A percentile compares a stretch with the other conserved stretches of the same genome.
These are phyloP conservation scores for Macaria liturata DNA, from an alignment of 2,888 invertebrate genomes.

Conservation along the genomic window DNA sequence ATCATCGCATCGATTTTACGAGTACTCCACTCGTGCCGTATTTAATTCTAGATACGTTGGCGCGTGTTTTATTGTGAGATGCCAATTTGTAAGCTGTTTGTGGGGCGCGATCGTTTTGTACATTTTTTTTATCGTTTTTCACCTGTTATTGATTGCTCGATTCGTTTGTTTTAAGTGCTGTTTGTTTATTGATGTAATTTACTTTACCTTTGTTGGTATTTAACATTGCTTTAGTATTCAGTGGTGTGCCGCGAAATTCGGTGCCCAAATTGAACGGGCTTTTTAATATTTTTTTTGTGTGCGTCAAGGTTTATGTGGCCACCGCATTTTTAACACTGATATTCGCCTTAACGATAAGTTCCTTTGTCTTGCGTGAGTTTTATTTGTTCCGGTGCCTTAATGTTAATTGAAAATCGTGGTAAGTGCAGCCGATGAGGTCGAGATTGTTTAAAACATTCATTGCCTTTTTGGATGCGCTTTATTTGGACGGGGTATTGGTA, in stretches of 20 bases:
- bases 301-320: conserved; percentile 45
- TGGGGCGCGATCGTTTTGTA: conserved; percentile 37
- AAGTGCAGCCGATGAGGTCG: conserved; percentile 51
- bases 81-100: conserved; percentile 56
- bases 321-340: conserved; percentile 46
- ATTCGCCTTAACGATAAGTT: conserved; percentile 57
- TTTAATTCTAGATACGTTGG: conserved; percentile 57
- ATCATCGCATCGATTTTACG: conserved; percentile 64
- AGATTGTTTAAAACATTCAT: conserved; percentile 41
- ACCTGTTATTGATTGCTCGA: conserved; percentile 28
- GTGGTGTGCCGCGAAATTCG: conserved; percentile 11
- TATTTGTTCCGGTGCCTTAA: conserved; percentile 65
- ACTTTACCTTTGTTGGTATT: conserved; percentile 6
- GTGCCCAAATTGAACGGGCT: conserved; percentile 12
- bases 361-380: conserved; percentile 57
- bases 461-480: conserved; percentile 29
- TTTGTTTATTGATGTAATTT: conserved; percentile 20
- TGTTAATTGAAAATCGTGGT: conserved; percentile 64
- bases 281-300: conserved; percentile 16
- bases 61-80: conserved; percentile 48
- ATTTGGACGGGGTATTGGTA: conserved; percentile 33
- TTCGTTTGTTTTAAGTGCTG: conserved; percentile 29
- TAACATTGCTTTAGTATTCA: conserved; percentile 8
- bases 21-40: conserved; percentile 47
- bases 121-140: conserved; percentile 21